A percentile compares a stretch with the other conserved stretches of the same genome.
These are phyloP conservation scores for Melanostigma gelatinosum DNA, from an alignment of 2,113 vertebrate genomes.

Conservation along the genomic window DNA sequence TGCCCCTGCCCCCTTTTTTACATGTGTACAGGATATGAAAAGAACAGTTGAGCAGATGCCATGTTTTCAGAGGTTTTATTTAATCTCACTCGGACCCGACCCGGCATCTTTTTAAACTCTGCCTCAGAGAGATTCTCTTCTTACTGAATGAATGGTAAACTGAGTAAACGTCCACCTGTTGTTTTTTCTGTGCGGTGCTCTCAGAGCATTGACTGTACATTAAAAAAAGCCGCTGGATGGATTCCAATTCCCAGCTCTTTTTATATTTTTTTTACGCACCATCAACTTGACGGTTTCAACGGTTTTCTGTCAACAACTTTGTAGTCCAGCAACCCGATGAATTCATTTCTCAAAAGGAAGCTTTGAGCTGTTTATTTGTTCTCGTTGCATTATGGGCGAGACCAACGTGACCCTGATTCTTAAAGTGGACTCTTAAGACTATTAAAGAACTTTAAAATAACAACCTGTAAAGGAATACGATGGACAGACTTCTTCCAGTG, in stretches of 20 bases:
- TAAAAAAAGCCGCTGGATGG: neutral
- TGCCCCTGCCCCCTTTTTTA: too few species aligned
- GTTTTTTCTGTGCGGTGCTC: neutral
- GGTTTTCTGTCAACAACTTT: neutral
- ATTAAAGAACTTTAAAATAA: neutral
- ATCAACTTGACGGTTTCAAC: neutral
- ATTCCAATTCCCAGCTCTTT: neutral
- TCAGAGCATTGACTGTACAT: neutral
- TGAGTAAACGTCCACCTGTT: neutral
- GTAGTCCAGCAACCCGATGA: neutral
- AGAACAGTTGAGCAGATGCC: neutral
- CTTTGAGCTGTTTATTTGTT: neutral
- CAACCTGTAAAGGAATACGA: neutral
- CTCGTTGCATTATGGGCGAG: neutral
- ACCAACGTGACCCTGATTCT: neutral
- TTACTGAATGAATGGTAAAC: neutral
- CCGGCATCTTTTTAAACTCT: neutral
- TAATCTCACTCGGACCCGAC: neutral
- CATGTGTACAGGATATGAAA: neutral
- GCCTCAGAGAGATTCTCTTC: neutral
- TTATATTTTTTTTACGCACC: neutral
- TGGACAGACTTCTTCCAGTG: conserved; percentile 36
- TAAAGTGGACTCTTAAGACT: neutral
- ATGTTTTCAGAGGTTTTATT: neutral
- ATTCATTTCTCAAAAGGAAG: neutral